Evolutionary conservation across 2,113 vertebrate species (phyloP).

Genomic region (Caranx ignobilis): DNA sequence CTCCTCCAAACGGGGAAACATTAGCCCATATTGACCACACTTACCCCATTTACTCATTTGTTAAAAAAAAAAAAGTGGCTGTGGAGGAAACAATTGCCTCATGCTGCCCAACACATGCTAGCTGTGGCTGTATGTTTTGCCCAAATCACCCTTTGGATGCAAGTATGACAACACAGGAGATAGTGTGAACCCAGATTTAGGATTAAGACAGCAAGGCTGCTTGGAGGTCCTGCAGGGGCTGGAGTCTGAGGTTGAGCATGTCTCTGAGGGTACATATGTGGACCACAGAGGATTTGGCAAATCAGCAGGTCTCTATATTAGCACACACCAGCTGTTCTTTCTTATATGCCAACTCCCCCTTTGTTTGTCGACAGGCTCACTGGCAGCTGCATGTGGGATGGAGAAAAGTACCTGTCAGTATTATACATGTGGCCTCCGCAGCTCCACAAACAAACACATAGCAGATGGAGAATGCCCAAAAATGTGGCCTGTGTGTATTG

Average conservation of each 20-base stretch:
- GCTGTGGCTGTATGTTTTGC: slow-evolving; percentile 35
- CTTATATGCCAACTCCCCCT: slow-evolving; percentile 66
- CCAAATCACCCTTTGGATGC: slow-evolving; percentile 14
- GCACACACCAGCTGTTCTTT: slow-evolving; percentile 74
- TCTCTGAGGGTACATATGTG: slow-evolving; percentile 46
- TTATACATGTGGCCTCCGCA: slow-evolving; percentile 59
- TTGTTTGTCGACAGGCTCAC: slow-evolving; percentile 76
- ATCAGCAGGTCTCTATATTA: slow-evolving; percentile 61
- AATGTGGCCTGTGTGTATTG: slow-evolving; percentile 45
- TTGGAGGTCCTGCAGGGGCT: slow-evolving; percentile 40
- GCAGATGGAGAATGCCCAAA: slow-evolving; percentile 68
- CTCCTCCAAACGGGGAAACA: background rate
- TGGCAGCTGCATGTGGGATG: slow-evolving; percentile 71
- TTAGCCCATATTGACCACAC: background rate
- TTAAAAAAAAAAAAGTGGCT: too few species aligned
- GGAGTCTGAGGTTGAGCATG: slow-evolving; percentile 33
- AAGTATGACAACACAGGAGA: slow-evolving; percentile 52
- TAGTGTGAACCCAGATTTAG: slow-evolving; percentile 56
- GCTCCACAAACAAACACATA: slow-evolving; percentile 53
- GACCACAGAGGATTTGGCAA: slow-evolving; percentile 48
- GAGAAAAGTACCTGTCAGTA: slow-evolving; percentile 74
- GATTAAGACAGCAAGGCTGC: slow-evolving; percentile 53
- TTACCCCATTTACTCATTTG: too few species aligned
- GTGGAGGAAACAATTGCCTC: too few species aligned
- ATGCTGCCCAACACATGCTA: slow-evolving; percentile 5